Evolutionary conservation across 2,113 vertebrate genomes (phyloP).

Genomic region (Heliornis fulica): DNA sequence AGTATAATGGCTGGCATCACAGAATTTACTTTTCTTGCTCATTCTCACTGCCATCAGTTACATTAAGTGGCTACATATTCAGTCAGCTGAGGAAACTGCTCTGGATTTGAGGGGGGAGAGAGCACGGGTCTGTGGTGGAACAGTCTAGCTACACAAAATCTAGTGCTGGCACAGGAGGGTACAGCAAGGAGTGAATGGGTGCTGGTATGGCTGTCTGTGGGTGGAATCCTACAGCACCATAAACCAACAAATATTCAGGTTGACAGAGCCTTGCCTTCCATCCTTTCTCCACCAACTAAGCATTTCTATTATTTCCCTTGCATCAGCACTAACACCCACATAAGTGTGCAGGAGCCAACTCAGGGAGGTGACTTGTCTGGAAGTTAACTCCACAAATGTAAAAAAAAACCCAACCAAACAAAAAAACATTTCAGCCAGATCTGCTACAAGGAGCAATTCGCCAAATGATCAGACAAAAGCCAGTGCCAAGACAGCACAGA

Average conservation of each 20-base stretch:
- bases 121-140: background rate
- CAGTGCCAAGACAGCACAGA: background rate
- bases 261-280: background rate
- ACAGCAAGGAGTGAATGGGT: background rate
- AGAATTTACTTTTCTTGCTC: background rate
- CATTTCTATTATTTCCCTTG: conserved; percentile 13
- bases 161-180: background rate
- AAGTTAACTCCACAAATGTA: background rate
- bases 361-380: background rate
- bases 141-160: background rate
- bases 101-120: background rate
- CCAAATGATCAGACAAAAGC: conserved; percentile 9
- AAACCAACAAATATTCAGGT: background rate
- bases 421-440: conserved; percentile 17
- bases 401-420: background rate
- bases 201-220: background rate
- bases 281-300: background rate
- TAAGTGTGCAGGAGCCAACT: background rate
- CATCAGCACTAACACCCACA: conserved; percentile 29
- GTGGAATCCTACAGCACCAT: background rate
- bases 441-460: conserved; percentile 1
- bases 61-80: background rate
- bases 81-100: background rate
- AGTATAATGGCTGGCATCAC: background rate
- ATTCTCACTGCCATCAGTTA: background rate